Evolutionary conservation across 2,797 vertebrate species (phyloP).

Genomic region (Syndactyla subalaris): DNA sequence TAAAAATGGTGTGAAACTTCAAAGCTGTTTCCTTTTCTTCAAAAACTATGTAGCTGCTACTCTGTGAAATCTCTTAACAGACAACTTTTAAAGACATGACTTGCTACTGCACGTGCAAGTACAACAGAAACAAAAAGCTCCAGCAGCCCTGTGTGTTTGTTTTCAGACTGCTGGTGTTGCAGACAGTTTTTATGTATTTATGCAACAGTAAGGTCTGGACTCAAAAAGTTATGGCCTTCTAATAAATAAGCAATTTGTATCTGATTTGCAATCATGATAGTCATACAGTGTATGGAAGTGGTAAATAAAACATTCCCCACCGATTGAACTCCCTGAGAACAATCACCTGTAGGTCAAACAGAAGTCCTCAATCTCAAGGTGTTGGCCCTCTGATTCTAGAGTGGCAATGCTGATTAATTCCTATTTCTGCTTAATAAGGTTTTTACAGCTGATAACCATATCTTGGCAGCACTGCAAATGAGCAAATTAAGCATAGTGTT

Average conservation of each 20-base stretch:
- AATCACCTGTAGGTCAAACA: not conserved
- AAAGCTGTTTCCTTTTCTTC: not conserved
- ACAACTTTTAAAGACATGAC: rapidly evolving
- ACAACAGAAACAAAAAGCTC: not conserved
- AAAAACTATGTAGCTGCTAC: not conserved
- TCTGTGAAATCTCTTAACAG: not conserved
- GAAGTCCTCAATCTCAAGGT: not conserved
- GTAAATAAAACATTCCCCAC: not conserved
- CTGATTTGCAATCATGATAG: not conserved
- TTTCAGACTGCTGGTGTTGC: not conserved
- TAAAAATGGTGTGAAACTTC: not conserved
- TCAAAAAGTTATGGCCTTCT: not conserved
- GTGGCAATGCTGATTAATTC: not conserved
- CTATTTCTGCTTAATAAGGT: not conserved
- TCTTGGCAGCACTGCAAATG: constrained; percentile 30
- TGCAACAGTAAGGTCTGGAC: not conserved
- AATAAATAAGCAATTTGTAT: not conserved
- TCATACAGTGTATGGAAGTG: not conserved
- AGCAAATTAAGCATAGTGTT: constrained; percentile 24
- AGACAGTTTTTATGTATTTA: not conserved
- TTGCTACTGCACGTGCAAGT: not conserved
- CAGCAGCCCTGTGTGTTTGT: not conserved
- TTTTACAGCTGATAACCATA: constrained; percentile 9
- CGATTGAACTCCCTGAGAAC: not conserved
- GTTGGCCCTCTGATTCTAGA: not conserved